Percentiles rank a stretch among this genome's conserved stretches.
These are phyloP conservation scores for Phaethon lepturus DNA, from an alignment of 2,113 vertebrate genomes.

Conservation along the genomic window DNA sequence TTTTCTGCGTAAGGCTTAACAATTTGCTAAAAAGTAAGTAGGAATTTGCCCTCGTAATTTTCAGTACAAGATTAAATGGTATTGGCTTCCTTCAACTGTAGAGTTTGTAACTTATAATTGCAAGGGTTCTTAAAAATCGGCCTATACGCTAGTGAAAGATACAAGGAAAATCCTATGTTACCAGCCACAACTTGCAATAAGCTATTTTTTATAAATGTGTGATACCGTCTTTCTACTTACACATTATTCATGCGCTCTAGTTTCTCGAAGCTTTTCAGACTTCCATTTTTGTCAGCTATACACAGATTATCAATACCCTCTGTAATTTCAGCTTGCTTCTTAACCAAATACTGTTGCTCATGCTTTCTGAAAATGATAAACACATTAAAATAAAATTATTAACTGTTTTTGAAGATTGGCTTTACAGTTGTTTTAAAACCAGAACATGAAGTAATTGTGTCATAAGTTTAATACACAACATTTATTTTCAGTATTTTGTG, in stretches of 20 bases:
- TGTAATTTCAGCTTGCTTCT: not conserved
- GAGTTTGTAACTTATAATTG: not conserved
- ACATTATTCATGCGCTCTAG: not conserved
- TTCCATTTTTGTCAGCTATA: not conserved
- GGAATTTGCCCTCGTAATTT: not conserved
- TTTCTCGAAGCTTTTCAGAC: not conserved
- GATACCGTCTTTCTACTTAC: not conserved
- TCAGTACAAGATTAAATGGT: not conserved
- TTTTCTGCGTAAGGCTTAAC: not conserved
- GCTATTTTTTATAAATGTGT: not conserved
- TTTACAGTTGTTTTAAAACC: not conserved
- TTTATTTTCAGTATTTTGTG: not conserved
- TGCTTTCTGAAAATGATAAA: not conserved
- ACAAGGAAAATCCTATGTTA: not conserved
- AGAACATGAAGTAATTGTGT: not conserved
- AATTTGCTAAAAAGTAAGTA: not conserved
- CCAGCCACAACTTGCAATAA: accelerated
- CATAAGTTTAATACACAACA: not conserved
- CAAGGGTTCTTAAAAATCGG: not conserved
- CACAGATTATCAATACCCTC: not conserved
- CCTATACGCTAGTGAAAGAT: not conserved
- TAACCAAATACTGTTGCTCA: not conserved
- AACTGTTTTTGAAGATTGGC: not conserved
- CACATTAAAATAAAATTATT: not conserved
- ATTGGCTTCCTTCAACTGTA: not conserved